Evolutionary conservation across 2,113 vertebrate genomes (phyloP), one percentile per base, ranked within the genome.

Genomic region (Galeopterus variegatus): DNA sequence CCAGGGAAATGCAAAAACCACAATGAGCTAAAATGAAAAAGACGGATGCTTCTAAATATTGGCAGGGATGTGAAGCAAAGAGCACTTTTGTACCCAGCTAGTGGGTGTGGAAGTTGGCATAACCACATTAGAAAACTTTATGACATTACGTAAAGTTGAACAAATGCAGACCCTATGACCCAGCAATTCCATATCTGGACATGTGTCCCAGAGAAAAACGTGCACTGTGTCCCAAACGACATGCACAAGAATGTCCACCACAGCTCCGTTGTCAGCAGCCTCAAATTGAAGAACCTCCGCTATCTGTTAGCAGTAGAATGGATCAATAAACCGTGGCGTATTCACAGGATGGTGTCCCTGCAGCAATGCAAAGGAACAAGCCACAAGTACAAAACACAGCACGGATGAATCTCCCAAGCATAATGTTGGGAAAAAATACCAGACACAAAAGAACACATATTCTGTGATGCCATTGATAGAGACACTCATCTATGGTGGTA

Each of bases 301-400:
- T 45, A 52, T 28, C 89, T 28, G 4, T 60, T 45, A 28, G 72
- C 33, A 13, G 52, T 24, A 41, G 56, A 50, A 33, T 2, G 70
- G 76, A 48, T 79, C 56, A 19, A 13, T 9, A 52, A 69, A 41
- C 17, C 18, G 45, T 14, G 26, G 18, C 24, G 4, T 33, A 1
- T 24, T 69, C 50, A 14, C 12, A 31, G 1, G 6, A 11, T 6
- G 1, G n/a, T 7, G 8, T 31, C 4, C 18, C 21, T 9, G 14
- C 58, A 56, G 14, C 50, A 69, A 23, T 2, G 41, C 9, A 19
- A 56, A 75, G n/a, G 65, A 69, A 60, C 17, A 23, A 79, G 4
- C 3, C 5, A 5, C 18, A 54, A 8, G 19, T 8, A 4, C 21
- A 54, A 23, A 73, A 60, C 88, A 62, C 64, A 58, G 11, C 2